Conservation (phyloP, 1,140 invertebrate genomes). For the Laupala kohalensis region DNA sequence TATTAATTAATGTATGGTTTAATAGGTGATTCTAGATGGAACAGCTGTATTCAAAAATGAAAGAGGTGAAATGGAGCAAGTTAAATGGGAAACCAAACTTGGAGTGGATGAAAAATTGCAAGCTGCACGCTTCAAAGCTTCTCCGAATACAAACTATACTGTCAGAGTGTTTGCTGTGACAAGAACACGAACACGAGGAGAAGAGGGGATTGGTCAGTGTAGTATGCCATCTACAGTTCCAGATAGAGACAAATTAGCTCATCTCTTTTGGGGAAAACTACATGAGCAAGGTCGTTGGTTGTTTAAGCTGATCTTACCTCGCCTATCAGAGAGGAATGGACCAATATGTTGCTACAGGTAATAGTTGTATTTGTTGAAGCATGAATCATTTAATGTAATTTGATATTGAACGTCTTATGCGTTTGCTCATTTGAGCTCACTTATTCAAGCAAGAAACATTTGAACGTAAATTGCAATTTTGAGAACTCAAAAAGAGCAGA, state of each 20-base stretch:
- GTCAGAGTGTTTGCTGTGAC: conserved; percentile 47
- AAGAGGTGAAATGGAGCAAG: conserved; percentile 33
- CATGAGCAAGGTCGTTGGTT: conserved; percentile 47
- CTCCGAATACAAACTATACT: conserved; percentile 69
- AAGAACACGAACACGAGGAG: conserved; percentile 49
- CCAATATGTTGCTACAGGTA: conserved; percentile 70
- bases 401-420: no score
- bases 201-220: conserved; percentile 41
- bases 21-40: conserved; percentile 43
- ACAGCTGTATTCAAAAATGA: conserved; percentile 43
- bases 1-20: no score
- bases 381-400: no score
- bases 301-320: conserved; percentile 54
- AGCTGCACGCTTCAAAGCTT: conserved; percentile 46
- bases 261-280: conserved; percentile 57
- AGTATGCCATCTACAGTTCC: conserved; percentile 55
- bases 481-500: no score
- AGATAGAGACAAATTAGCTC: conserved; percentile 42
- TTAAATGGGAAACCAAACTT: conserved; percentile 41
- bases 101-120: conserved; percentile 37
- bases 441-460: no score
- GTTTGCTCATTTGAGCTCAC: no score
- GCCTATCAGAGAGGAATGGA: conserved; percentile 70
- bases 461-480: no score
- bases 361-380: conserved; percentile 12